These are phyloP conservation scores for Pterobdella sp. DNA, from an alignment of 2,888 invertebrate genomes.

Conservation along the genomic window DNA sequence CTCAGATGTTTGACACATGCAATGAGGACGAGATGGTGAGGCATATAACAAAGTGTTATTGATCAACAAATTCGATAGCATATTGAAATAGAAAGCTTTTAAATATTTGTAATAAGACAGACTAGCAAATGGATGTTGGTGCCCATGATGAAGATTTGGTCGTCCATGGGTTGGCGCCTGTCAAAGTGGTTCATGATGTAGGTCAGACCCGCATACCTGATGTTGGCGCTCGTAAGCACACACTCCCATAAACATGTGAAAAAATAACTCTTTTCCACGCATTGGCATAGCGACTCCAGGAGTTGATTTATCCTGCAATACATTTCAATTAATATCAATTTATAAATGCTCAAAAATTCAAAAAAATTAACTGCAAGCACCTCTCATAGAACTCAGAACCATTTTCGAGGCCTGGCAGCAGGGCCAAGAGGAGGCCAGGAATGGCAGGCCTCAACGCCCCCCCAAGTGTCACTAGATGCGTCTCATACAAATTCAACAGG, in stretches of 20 bases:
- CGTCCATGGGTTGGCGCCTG: slow-evolving; percentile 67
- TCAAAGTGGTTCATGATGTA: slow-evolving; percentile 73
- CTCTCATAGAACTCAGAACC: slow-evolving; percentile 74
- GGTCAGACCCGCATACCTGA: slow-evolving; percentile 71
- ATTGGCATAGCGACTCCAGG: slow-evolving; percentile 65
- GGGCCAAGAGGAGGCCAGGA: slow-evolving; percentile 77
- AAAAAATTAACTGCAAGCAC: slow-evolving; percentile 49
- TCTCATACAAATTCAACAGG: slow-evolving; percentile 74
- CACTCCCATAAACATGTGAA: slow-evolving; percentile 83
- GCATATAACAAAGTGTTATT: too few relatives aligned
- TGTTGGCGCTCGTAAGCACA: slow-evolving; percentile 69
- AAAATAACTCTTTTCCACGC: slow-evolving; percentile 70
- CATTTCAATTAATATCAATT: too few relatives aligned
- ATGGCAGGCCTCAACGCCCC: slow-evolving; percentile 69
- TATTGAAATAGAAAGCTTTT: not conserved
- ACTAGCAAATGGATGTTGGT: slow-evolving; percentile 76
- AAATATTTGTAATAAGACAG: slow-evolving; percentile 37
- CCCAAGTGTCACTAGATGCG: slow-evolving; percentile 73
- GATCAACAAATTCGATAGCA: not conserved
- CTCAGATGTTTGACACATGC: too few relatives aligned
- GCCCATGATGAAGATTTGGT: slow-evolving; percentile 74
- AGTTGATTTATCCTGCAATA: slow-evolving; percentile 46
- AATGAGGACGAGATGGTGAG: too few relatives aligned
- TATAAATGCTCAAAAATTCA: too few relatives aligned
- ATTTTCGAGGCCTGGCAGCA: slow-evolving; percentile 77